Evolutionary conservation across 2,113 vertebrate genomes (phyloP), one percentile per base, ranked within the genome.

Genomic region (Mesitornis unicolor): DNA sequence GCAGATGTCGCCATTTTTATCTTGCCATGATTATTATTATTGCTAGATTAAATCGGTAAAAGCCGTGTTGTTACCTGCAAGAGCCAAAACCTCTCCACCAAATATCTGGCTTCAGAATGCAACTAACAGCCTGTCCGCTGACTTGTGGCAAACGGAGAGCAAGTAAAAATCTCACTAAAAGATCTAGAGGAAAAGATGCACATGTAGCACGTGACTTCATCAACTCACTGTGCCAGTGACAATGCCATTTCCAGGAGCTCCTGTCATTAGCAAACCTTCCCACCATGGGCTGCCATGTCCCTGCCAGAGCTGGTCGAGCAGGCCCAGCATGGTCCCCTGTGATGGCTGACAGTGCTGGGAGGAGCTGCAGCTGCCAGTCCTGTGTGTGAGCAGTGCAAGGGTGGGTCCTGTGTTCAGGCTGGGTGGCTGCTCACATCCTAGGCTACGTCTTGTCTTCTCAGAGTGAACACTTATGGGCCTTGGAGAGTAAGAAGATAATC

Each of bases 261-360:
- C 59, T 3, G 3, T 12, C 2, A 0, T 65, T 79, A 87, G 83
- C 73, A 89, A 80, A 85, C 29, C 74, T 67, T 60, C 57, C 20
- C 38, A 40, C n/a, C 1, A 0, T 6, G 50, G 54, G 54, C 18
- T 89, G 24, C 59, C n/a, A 38, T 1, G 0, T 35, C n/a, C 17
- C 48, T 24, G 48, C 47, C 43, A 16, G 26, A 73, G 53, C 65
- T 0, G 0, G 42, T 17, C 0, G 3, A 68, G 48, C 2, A 0
- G 51, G 38, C 38, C 59, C 0, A 0, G 56, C 16, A 7, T 1
- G 1, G 70, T 73, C 11, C 22, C 40, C 61, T 16, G 19, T 7
- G 38, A 29, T 29, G 57, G 3, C 51, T 56, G 60, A 31, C 3
- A 7, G 38, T 10, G 24, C 16, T 1, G 2, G 51, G 31, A 59